Base-by-base conservation (phyloP, 2,113 vertebrate species). In the Penelope pileata region DNA sequence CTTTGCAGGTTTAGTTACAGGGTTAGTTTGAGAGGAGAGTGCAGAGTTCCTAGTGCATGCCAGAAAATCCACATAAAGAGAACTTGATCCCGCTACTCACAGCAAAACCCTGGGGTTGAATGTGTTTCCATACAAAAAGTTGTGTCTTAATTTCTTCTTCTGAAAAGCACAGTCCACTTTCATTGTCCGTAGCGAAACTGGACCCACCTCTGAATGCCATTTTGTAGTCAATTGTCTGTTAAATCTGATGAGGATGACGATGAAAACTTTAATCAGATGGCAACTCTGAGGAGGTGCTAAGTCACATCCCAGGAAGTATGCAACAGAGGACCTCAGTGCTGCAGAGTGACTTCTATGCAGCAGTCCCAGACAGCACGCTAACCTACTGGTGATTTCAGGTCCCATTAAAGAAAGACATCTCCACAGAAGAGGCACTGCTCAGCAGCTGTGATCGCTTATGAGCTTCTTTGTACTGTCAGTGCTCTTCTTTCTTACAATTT, bases 321-420 rank as follows among this genome's bases (percentile, higher is more conserved):
- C 36, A 34, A 56, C 0, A 0, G 12, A 47, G 7, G 43, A 30
- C 29, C 38, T 14, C 12, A 18, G 34, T 27, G 8, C 75, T 81
- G 21, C 74, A 29, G n/a, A 86, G 34, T 38, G 9, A 63, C 54
- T 94, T 77, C 36, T 19, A 26, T 18, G 10, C 70, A 38, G 51
- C 48, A 48, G 36, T 34, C 4, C 1, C 45, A 90, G 68, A 78
- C 21, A 34, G 10, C 74, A 9, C 34, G 6, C 32, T 32, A 80
- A 83, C 42, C 50, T 85, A 21, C 50, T 50, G 32, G 45, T 63
- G 67, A 59, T 88, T 91, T 86, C 75, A 38, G 45, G 50, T 67
- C 63, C 68, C 32, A 1, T 50, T 86, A 30, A 19, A 60, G 23
- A 42, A 77, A 67, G 36, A 38, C 32, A 27, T 66, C 77, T 72